phyloP scores from a whole-genome alignment of 2,888 invertebrate genomes.

The Choristoneura rosaceana region DNA sequence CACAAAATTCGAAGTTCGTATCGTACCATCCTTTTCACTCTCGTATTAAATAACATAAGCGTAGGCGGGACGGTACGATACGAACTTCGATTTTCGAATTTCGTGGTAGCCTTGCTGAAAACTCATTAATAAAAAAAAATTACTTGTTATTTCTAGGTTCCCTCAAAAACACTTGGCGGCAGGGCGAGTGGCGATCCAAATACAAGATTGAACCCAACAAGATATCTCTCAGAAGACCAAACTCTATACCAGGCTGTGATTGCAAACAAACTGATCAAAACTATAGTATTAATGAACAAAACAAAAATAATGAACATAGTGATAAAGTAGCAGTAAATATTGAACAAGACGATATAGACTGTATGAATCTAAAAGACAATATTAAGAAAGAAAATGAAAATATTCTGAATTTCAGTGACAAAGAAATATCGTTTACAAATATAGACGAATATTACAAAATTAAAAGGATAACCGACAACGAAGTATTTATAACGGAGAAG shows the following conservation, averaged over 20 bases:
- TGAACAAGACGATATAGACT: constrained; percentile 24
- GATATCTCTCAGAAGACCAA: constrained; percentile 62
- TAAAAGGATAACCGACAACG: constrained; percentile 64
- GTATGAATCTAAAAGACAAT: constrained; percentile 28
- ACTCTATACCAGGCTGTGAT: constrained; percentile 53
- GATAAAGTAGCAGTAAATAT: constrained; percentile 30
- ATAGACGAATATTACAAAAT: constrained; percentile 58
- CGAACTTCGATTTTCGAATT: no score
- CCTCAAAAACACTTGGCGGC: constrained; percentile 92
- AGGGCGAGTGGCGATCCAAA: constrained; percentile 87
- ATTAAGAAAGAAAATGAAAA: constrained; percentile 28
- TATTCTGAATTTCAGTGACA: constrained; percentile 32
- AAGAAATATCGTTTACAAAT: constrained; percentile 48
- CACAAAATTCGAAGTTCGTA: no score
- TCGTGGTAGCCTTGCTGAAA: no score
- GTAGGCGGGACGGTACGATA: no score
- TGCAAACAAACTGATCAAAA: constrained; percentile 50
- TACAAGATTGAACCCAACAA: constrained; percentile 68
- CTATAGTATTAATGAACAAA: constrained; percentile 31
- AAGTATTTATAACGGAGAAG: constrained; percentile 68
- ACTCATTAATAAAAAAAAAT: neutral
- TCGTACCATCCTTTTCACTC: no score
- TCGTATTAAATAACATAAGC: no score
- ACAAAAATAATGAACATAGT: neutral
- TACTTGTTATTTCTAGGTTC: constrained; percentile 80